Percentiles rank a stretch among this genome's conserved stretches.
Conservation (phyloP, 2,113 vertebrate genomes). For the Poecile atricapillus region DNA sequence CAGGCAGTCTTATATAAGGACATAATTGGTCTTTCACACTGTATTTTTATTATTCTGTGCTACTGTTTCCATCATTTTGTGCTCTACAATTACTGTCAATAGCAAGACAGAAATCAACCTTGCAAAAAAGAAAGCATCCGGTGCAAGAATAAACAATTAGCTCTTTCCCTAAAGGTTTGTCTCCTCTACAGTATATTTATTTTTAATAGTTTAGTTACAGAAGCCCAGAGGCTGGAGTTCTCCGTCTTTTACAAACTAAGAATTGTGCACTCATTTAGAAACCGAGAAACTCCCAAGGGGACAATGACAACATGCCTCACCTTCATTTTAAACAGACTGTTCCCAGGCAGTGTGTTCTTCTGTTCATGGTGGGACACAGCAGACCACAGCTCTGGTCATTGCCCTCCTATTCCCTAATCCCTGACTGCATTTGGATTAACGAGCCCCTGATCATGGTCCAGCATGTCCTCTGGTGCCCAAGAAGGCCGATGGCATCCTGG, state of each 20-base stretch:
- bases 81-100: not conserved
- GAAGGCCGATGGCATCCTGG: not conserved
- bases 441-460: rapidly evolving
- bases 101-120: not conserved
- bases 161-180: not conserved
- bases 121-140: not conserved
- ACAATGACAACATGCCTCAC: not conserved
- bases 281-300: not conserved
- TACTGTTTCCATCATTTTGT: not conserved
- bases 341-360: not conserved
- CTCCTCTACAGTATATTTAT: conserved; percentile 12
- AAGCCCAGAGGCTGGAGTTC: not conserved
- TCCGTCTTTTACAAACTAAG: not conserved
- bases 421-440: rapidly evolving
- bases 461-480: not conserved
- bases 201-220: conserved; percentile 26
- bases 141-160: not conserved
- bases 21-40: not conserved
- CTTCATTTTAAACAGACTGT: not conserved
- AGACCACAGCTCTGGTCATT: not conserved
- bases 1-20: not conserved
- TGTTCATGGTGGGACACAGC: not conserved
- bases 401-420: not conserved
- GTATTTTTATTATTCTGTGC: not conserved
- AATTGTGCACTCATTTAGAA: conserved; percentile 16